A percentile compares a stretch with the other conserved stretches of the same genome.
Evolutionary conservation across 2,113 vertebrate species (phyloP).

Genomic region (Pitta sordida): DNA sequence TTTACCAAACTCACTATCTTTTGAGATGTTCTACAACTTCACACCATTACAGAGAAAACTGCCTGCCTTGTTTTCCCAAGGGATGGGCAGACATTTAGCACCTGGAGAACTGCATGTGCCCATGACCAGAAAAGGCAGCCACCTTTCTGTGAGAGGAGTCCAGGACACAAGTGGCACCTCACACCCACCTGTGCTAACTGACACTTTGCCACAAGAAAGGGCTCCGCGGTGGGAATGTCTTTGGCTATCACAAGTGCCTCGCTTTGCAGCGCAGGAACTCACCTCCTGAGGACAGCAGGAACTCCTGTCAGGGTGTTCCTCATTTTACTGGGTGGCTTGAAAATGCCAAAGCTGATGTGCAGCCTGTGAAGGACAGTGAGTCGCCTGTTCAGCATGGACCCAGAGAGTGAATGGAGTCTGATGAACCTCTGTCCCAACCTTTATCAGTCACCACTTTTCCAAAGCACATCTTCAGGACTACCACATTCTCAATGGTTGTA

Average conservation of each 20-base stretch:
- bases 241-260: conserved; percentile 55
- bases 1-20: neutral
- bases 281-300: conserved; percentile 61
- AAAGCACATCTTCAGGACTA: accelerated
- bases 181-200: conserved; percentile 81
- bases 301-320: neutral
- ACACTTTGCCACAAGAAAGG: conserved; percentile 77
- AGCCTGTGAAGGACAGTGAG: neutral
- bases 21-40: neutral
- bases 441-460: neutral
- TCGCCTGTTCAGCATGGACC: accelerated
- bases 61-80: conserved; percentile 30
- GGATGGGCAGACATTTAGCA: neutral
- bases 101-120: conserved; percentile 26
- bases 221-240: conserved; percentile 75
- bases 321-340: neutral
- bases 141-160: neutral
- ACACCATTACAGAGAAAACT: neutral
- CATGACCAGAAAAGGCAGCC: neutral
- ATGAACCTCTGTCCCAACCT: neutral
- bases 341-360: neutral
- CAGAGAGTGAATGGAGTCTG: accelerated
- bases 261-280: conserved; percentile 69
- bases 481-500: accelerated
- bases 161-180: neutral